These are phyloP conservation scores for Pristionchus maxplancki DNA, from an alignment of 2,888 invertebrate genomes.

Conservation along the genomic window DNA sequence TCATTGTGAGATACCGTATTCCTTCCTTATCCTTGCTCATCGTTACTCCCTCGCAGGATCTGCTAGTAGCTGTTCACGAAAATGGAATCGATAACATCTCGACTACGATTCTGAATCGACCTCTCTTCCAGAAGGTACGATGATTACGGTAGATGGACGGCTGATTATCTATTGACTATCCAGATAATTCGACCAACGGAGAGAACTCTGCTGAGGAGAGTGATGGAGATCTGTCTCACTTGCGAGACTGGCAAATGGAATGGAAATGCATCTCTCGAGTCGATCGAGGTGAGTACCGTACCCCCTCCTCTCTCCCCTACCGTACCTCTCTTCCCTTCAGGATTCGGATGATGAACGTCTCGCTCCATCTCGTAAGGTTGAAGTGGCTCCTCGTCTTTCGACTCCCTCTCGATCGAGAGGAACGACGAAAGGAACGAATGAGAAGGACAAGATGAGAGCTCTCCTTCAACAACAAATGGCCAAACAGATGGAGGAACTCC, in stretches of 20 bases:
- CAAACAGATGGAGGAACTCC: conserved; percentile 47
- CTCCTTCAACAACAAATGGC: conserved; percentile 73
- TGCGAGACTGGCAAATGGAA: conserved; percentile 71
- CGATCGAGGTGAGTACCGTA: conserved; percentile 67
- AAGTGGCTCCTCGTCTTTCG: conserved; percentile 2
- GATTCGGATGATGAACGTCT: conserved; percentile 49
- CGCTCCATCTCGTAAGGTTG: conserved; percentile 12
- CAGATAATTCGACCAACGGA: conserved; percentile 69
- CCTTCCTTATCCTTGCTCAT: too few relatives aligned
- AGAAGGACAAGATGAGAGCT: conserved; percentile 63
- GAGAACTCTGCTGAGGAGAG: conserved; percentile 67
- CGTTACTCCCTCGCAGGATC: conserved; percentile 12
- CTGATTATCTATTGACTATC: conserved; percentile 32
- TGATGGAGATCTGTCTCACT: conserved; percentile 71
- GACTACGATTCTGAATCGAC: conserved; percentile 60
- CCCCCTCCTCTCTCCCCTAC: conserved; percentile 43
- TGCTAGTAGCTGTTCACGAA: conserved; percentile 51
- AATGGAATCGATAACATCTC: conserved; percentile 66
- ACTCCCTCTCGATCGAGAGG: conserved; percentile 12
- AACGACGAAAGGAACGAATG: neutral
- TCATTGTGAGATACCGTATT: conserved; percentile 80
- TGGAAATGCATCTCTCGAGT: conserved; percentile 65
- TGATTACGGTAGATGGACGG: neutral
- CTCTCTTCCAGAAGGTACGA: conserved; percentile 64
- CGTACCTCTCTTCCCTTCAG: conserved; percentile 47